Conservation (phyloP, 2,113 vertebrate genomes). For the Seriola dumerili region DNA sequence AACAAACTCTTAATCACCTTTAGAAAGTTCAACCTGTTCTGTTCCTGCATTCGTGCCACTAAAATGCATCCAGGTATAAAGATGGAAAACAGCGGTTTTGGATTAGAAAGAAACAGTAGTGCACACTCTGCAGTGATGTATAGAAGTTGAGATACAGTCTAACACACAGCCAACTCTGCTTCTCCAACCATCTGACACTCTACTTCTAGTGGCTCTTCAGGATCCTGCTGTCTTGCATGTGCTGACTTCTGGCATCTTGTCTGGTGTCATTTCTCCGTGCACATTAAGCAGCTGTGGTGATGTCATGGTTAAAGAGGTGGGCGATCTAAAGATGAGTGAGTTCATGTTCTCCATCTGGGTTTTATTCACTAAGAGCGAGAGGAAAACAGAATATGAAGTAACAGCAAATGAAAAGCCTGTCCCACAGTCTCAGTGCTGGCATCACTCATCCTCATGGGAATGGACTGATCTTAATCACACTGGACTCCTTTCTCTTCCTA, state of each 20-base stretch:
- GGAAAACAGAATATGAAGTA: slow-evolving; percentile 52
- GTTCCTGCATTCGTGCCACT: background rate
- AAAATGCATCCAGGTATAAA: too few relatives aligned
- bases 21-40: background rate
- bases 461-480: slow-evolving; percentile 49
- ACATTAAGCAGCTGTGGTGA: slow-evolving; percentile 66
- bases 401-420: slow-evolving; percentile 41
- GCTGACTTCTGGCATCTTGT: slow-evolving; percentile 32
- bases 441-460: slow-evolving; percentile 42
- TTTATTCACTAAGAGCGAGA: slow-evolving; percentile 54
- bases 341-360: slow-evolving; percentile 69
- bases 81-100: background rate
- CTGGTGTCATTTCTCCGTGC: slow-evolving; percentile 59
- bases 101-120: background rate
- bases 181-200: background rate
- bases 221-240: slow-evolving; percentile 16
- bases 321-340: slow-evolving; percentile 61
- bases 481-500: slow-evolving; percentile 8
- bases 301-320: slow-evolving; percentile 65
- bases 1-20: background rate
- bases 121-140: background rate
- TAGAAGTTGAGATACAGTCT: background rate
- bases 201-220: slow-evolving; percentile 3
- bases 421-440: slow-evolving; percentile 31
- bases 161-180: slow-evolving; percentile 2